Evolutionary conservation across 2,797 vertebrate species (phyloP), one percentile per base, ranked within the genome.

Genomic region (Coregonus ussuriensis): DNA sequence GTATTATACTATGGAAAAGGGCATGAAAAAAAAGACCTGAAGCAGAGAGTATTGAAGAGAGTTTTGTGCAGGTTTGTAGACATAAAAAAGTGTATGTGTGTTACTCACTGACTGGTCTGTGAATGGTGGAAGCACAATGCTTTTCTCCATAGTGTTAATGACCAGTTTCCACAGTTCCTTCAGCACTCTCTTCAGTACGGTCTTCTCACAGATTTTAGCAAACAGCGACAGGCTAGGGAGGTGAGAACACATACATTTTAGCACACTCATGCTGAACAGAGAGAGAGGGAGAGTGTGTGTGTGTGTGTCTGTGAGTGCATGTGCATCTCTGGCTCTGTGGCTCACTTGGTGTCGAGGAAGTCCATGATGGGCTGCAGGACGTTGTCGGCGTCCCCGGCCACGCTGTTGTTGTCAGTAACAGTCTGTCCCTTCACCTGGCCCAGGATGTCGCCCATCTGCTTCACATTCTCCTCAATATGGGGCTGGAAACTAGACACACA

Each of bases 81-180:
- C 56, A 6, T 62, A 16, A 21, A 62, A 9, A 54, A 66, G 72
- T 74, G 52, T 54, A 53, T 37, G 16, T 25, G 62, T 56, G 25
- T 25, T n/a, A 83, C 89, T 56, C 83, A 95, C 94, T 85, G 94
- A 92, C 86, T 94, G 93, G 87, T 95, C 94, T 6, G 93, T 94
- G 13, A 95, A 94, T 0, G 94, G 94, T 0, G 94, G 94, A 66
- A 99, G 94, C 25, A 99, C 97, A 0, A 99, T 97, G 0, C 96
- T 98, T 92, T 97, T 99, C 91, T 99, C 98, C 98, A 99, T 99
- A 0, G 97, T 98, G 93, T 99, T 99, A 97, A 99, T 99, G 82
- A 99, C 97, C 74, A 99, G 95, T 80, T 97, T 99, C 98, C 98
- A 99, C 41, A 99, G 93, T 88, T 99, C 98, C 91, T 99, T 99